A percentile compares a stretch with the other conserved stretches of the same genome.
Conservation (phyloP, 2,797 vertebrate species). For the Sardinella longiceps region DNA sequence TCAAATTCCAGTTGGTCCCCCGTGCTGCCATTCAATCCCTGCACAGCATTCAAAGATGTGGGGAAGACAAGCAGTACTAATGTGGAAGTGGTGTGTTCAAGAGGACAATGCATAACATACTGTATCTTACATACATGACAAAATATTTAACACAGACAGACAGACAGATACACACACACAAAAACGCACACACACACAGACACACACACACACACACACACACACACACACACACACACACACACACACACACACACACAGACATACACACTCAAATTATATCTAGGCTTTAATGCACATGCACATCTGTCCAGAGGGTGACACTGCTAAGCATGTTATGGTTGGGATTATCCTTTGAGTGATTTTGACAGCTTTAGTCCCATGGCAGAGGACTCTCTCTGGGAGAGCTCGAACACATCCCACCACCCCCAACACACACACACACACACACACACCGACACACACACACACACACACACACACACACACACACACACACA, state of each 20-base stretch:
- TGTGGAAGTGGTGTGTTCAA: background rate
- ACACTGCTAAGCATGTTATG: constrained; percentile 16
- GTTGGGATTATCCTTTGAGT: constrained; percentile 1
- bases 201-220: background rate
- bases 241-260: background rate
- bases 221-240: background rate
- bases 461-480: constrained; percentile 20
- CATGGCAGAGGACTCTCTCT: background rate
- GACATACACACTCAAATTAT: background rate
- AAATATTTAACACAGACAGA: background rate
- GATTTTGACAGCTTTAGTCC: constrained; percentile 20
- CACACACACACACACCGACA: background rate
- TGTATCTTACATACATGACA: background rate
- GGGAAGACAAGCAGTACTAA: background rate
- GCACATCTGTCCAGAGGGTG: constrained; percentile 21
- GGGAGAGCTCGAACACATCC: background rate
- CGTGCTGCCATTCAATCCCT: background rate
- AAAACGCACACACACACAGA: constrained; percentile 3
- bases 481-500: constrained; percentile 21
- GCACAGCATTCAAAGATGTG: too few relatives aligned
- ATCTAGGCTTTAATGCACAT: constrained; percentile 19
- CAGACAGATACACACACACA: background rate
- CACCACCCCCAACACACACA: background rate
- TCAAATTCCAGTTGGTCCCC: background rate
- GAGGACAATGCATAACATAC: background rate